A percentile compares a stretch with the other conserved stretches of the same genome.
Evolutionary conservation across 2,888 invertebrate genomes (phyloP).

Genomic region (Agrotis exclamationis): DNA sequence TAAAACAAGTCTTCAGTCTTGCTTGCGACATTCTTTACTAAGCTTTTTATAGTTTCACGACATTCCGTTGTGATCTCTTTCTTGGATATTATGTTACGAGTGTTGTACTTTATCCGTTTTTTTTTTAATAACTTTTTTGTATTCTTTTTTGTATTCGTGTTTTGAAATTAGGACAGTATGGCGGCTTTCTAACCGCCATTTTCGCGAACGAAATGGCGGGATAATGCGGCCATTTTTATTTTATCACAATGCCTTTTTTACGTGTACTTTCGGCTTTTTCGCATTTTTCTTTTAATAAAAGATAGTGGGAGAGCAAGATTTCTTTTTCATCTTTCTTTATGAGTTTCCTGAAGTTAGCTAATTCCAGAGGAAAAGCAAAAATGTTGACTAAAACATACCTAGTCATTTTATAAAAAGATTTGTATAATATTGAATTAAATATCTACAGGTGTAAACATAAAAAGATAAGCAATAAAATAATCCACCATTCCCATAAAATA

Average conservation of each 20-base stretch:
- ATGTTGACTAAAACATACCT: not conserved
- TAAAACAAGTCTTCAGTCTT: constrained; percentile 26
- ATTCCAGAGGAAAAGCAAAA: not conserved
- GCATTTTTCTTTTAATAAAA: too few relatives aligned
- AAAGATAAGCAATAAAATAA: constrained; percentile 8
- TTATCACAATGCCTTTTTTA: too few relatives aligned
- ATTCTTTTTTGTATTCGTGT: too few relatives aligned
- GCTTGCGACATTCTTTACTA: constrained; percentile 23
- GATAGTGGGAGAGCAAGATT: not conserved
- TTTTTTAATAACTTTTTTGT: too few relatives aligned
- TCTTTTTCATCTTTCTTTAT: not conserved
- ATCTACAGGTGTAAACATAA: not conserved
- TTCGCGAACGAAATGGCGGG: not conserved
- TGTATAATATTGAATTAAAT: not conserved
- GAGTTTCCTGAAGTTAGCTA: not conserved
- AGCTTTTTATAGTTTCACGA: constrained; percentile 44
- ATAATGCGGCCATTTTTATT: not conserved
- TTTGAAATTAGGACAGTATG: not conserved
- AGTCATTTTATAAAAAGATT: not conserved
- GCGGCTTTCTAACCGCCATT: not conserved
- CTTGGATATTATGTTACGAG: not conserved
- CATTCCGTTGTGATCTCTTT: constrained; percentile 5
- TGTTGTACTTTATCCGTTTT: too few relatives aligned
- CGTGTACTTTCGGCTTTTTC: too few relatives aligned
- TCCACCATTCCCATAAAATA: not conserved